Base-by-base conservation (phyloP, 2,888 invertebrate species). In the Seira sanloemensis region DNA sequence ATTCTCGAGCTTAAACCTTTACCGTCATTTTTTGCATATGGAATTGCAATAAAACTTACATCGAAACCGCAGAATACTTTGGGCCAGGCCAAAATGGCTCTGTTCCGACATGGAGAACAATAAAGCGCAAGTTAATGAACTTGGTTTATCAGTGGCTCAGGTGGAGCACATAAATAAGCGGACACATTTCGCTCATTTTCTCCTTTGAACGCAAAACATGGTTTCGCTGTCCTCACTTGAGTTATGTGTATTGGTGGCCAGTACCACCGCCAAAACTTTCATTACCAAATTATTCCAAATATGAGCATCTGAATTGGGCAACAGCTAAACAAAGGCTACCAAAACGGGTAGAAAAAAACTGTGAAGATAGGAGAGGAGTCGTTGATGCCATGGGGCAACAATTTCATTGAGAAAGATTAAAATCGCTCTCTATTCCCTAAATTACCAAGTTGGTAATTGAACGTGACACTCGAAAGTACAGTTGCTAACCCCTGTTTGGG, bases 211-310 rank as follows among this genome's bases (percentile, higher is more conserved):
- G n/a, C n/a, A 12, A 50, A 24, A 75, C 65, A 66, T 66, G 66
- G 26, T 72, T 72, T 72, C 54, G 54, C 72, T 72, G 72, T 72
- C 72, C 72, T 50, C 72, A 72, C 72, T 54, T 72, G 72, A 72
- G 50, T 50, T 72, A 72, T 72, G 54, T 72, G 54, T 54, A 72
- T 72, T 23, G 23, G 19, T 16, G 50, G 72, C 54, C 50, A 12
- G 50, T 50, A 50, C 50, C 50, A 50, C 50, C 50, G n/a, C 50
- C 50, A 18, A 12, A n/a, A 12, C 16, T 50, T 50, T 50, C 50
- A 50, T 50, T 50, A 50, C 50, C 50, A 50, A 50, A 50, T 50
- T 50, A 50, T 50, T 50, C 50, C 50, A 50, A 50, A 50, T 50
- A 50, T 50, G 50, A 50, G 16, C 50, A 50, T 50, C n/a, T n/a